phyloP scores from a whole-genome alignment of 2,888 invertebrate species.

The Coelinius sp. region DNA sequence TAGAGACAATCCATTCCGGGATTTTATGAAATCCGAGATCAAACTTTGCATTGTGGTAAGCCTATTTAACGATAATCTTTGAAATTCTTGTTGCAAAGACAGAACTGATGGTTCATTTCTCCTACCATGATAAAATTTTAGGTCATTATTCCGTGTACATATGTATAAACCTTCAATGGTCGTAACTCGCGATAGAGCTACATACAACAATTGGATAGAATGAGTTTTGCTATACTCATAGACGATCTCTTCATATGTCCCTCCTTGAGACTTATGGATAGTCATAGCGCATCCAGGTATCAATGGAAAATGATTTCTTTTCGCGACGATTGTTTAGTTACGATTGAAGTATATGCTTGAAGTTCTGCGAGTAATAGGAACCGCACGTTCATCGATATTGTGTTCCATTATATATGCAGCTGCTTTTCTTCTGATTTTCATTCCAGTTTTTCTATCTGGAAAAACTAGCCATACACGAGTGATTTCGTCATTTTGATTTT shows the following conservation, averaged over 20 bases:
- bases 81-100: conserved; percentile 5
- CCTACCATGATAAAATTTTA: conserved; percentile 17
- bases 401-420: background rate
- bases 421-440: conserved; percentile 5
- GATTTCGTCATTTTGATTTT: background rate
- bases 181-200: conserved; percentile 53
- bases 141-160: background rate
- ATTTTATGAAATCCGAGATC: conserved; percentile 20
- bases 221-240: conserved; percentile 32
- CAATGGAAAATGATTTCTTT: conserved; percentile 35
- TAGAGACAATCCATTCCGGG: conserved; percentile 8
- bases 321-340: conserved; percentile 23
- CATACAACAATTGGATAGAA: conserved; percentile 50
- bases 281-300: conserved; percentile 36
- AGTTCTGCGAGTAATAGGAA: conserved; percentile 24
- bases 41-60: background rate
- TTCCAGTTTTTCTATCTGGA: background rate
- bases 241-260: conserved; percentile 29
- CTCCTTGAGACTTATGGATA: conserved; percentile 39
- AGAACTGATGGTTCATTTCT: no score
- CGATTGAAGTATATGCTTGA: conserved; percentile 3
- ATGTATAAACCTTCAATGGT: conserved; percentile 47
- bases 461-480: background rate
- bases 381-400: conserved; percentile 17
- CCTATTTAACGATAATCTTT: background rate